Base-by-base conservation (phyloP, 2,113 vertebrate species). In the Myotis davidii region DNA sequence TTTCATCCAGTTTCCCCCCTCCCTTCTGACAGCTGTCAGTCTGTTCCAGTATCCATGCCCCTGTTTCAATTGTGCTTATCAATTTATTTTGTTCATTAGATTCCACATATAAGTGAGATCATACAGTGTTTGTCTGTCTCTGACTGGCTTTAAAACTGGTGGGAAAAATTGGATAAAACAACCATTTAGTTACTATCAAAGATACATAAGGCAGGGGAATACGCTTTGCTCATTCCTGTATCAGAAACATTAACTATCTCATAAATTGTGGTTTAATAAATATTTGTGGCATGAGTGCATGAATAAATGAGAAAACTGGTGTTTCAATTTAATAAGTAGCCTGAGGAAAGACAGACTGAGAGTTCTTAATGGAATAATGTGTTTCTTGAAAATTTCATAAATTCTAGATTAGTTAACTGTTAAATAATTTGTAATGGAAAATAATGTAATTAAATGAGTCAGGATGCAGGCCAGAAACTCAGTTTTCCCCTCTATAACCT, bases 381-480 rank as follows among this genome's bases (percentile, higher is more conserved):
- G 48, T 88, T 94, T 67, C 72, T n/a, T 88, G 52, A 96, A 96
- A 96, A 88, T 89, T 90, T 85, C 20, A 88, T 95, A 59, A 92
- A 85, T 92, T 88, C 65, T 85, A 76, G 86, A 76, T 94, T 94
- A 77, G 72, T 92, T 72, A 90, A 88, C 65, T 74, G 50, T 45
- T 70, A 91, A 92, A 72, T 95, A 88, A 84, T 92, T 94, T 83
- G 42, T 81, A 79, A 90, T 87, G 76, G 74, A 95, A 92, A 94
- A 70, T 59, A 88, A 86, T 82, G 16, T 89, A 93, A 91, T 78
- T 56, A 94, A 94, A 89, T 83, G 69, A 67, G 25, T 25, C 83
- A 6, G n/a, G 52, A 16, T 11, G 9, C 39, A 17, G 65, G 14
- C 12, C 56, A 64, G 23, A 70, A 50, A 20, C 59, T 95, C 20